Percentiles rank a stretch among this genome's conserved stretches.
These are phyloP conservation scores for Monodelphis domestica DNA, from an alignment of 2,797 vertebrate genomes.

Conservation along the genomic window DNA sequence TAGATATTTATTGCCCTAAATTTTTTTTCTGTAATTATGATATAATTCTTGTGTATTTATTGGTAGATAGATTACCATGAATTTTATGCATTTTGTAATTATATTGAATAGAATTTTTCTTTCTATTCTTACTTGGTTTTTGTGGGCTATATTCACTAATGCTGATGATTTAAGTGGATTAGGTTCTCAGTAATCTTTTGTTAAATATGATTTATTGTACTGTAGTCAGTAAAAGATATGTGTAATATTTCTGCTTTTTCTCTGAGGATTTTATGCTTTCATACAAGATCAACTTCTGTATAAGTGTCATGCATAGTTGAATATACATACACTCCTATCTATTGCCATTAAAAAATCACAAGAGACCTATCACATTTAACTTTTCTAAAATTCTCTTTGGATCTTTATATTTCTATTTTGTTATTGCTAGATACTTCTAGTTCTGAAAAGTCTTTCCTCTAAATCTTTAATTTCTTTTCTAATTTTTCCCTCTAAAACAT, in stretches of 20 bases:
- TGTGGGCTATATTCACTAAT: no score
- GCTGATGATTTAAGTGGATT: no score
- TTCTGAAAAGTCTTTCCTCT: not conserved
- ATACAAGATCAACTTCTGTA: not conserved
- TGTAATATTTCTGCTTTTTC: not conserved
- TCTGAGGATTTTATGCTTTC: not conserved
- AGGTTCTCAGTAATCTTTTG: not conserved
- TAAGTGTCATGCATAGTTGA: not conserved
- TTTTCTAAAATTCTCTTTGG: not conserved
- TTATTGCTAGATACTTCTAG: not conserved
- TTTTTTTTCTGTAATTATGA: no score
- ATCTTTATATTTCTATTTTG: not conserved
- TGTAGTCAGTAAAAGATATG: not conserved
- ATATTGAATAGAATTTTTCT: no score
- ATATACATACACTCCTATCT: not conserved
- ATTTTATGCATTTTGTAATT: no score
- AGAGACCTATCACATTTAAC: not conserved
- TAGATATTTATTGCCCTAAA: no score
- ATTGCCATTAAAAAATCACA: not conserved
- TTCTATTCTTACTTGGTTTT: no score
- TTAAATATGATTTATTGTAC: not conserved
- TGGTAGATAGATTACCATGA: no score
- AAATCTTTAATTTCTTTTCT: not conserved
- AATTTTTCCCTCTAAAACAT: not conserved
- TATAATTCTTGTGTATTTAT: no score